Percentiles rank a stretch among this genome's conserved stretches.
phyloP scores from a whole-genome alignment of 1,140 invertebrate species.

The Euwallacea fornicatus region DNA sequence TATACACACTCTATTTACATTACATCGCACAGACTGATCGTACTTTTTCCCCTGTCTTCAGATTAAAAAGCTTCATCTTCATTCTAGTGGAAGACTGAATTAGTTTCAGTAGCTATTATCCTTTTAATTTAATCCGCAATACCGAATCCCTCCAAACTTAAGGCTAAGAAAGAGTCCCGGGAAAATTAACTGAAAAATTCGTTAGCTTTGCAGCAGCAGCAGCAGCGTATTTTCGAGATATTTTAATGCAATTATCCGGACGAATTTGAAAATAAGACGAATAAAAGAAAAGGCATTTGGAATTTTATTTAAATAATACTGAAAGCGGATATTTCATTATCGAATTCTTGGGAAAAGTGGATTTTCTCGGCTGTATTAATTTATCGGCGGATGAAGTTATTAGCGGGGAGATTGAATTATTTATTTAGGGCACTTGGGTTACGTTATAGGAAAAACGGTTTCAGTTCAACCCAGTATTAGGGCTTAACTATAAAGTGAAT shows the following conservation, averaged over 20 bases:
- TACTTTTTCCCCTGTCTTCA: neutral
- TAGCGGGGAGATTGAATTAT: no score
- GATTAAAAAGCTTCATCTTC: neutral
- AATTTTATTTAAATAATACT: constrained; percentile 18
- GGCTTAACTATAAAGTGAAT: no score
- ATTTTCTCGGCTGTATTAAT: constrained; percentile 15
- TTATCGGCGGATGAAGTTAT: constrained; percentile 4
- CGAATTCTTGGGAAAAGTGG: constrained; percentile 9
- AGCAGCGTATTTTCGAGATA: constrained; percentile 8
- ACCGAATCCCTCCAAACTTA: neutral
- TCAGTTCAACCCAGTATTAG: no score
- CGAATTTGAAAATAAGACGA: constrained; percentile 11
- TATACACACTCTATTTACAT: neutral
- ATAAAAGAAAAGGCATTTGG: constrained; percentile 1
- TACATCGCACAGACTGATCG: neutral
- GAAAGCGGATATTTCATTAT: constrained; percentile 18
- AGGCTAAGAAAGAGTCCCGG: neutral
- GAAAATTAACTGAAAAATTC: constrained; percentile 17
- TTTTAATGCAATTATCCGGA: constrained; percentile 16
- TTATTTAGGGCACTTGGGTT: no score
- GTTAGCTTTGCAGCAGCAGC: constrained; percentile 14
- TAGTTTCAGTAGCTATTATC: constrained; percentile 12
- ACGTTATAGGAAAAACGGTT: no score
- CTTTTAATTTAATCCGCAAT: constrained; percentile 12
- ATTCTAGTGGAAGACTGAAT: neutral